Conservation (phyloP, 2,888 invertebrate species). For the Trichacis sp. region DNA sequence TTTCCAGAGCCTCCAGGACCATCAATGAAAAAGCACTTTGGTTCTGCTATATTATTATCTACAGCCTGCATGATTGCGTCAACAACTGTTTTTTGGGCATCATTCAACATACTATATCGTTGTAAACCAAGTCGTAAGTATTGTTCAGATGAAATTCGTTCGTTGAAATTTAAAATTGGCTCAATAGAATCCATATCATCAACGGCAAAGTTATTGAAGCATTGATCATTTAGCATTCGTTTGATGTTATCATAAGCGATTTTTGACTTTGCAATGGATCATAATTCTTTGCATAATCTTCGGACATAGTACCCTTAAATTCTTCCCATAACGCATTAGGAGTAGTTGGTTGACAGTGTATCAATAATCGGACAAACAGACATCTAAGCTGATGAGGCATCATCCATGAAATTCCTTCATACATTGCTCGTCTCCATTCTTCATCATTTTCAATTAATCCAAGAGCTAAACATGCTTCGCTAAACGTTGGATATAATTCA, state of each 20-base stretch:
- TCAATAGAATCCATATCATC: background rate
- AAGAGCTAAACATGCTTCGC: constrained; percentile 46
- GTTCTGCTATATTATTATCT: too few species aligned
- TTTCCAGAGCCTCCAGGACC: too few species aligned
- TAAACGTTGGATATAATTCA: constrained; percentile 46
- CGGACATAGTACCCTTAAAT: constrained; percentile 20
- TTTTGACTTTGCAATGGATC: constrained; percentile 4
- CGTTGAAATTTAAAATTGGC: too few species aligned
- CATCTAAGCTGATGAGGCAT: constrained; percentile 50
- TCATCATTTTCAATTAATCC: too few species aligned
- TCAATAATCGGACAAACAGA: constrained; percentile 52
- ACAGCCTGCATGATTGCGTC: too few species aligned
- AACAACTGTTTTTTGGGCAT: constrained; percentile 5
- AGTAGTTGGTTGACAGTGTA: constrained; percentile 38
- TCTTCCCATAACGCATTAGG: constrained; percentile 39
- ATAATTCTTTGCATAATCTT: constrained; percentile 15
- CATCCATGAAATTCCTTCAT: constrained; percentile 22
- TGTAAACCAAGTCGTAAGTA: background rate
- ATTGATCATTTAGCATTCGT: background rate
- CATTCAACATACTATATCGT: constrained; percentile 5
- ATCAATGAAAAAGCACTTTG: background rate
- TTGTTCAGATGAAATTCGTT: too few species aligned
- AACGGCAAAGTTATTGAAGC: background rate
- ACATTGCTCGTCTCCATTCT: constrained; percentile 17
- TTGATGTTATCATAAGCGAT: constrained; percentile 26